These are phyloP conservation scores for Ictalurus furcatus DNA, from an alignment of 2,113 vertebrate genomes.

Conservation along the genomic window DNA sequence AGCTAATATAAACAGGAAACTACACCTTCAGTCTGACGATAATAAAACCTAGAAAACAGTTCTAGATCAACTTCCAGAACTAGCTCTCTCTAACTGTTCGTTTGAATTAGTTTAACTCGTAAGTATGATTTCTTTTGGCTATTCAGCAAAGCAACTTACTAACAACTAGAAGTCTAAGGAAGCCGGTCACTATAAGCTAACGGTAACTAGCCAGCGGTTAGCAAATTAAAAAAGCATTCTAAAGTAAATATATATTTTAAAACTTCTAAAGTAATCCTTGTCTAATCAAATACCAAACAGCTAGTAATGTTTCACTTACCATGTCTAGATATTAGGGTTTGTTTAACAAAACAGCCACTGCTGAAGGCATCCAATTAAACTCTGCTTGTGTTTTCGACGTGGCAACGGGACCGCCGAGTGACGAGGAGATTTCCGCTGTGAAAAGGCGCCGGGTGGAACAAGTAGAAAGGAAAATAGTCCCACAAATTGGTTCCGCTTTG, in stretches of 20 bases:
- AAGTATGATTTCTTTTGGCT: not conserved
- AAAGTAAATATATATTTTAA: not conserved
- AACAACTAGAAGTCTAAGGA: not conserved
- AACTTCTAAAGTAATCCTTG: not conserved
- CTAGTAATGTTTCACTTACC: constrained; percentile 17
- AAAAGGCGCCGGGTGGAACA: constrained; percentile 53
- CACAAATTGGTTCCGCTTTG: constrained; percentile 20
- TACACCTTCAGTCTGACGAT: not conserved
- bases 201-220: not conserved
- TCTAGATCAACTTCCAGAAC: not conserved
- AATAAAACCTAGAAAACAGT: not conserved
- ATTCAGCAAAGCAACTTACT: not conserved
- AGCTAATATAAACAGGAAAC: not conserved
- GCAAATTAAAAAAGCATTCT: not conserved
- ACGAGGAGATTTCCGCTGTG: constrained; percentile 41
- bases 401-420: constrained; percentile 62
- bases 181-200: not conserved
- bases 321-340: constrained; percentile 12
- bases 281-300: not conserved
- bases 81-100: not conserved
- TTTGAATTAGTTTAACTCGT: not conserved
- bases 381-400: constrained; percentile 65
- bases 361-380: not conserved
- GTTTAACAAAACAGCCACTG: not conserved
- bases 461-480: constrained; percentile 31